Evolutionary conservation across 2,113 vertebrate species (phyloP).

Genomic region (Pogona vitticeps): DNA sequence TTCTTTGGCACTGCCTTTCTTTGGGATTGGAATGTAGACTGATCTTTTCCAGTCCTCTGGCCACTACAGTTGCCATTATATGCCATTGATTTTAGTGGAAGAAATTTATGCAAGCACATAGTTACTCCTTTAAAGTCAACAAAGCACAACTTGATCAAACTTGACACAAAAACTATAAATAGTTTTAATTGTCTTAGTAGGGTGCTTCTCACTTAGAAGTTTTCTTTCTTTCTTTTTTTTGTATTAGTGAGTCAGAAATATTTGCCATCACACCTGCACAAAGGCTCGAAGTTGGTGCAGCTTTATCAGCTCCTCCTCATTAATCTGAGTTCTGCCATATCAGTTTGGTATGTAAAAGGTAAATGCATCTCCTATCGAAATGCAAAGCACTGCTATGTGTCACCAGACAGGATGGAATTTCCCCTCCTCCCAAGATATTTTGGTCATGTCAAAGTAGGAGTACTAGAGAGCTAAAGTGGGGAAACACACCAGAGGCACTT

Average conservation of each 20-base stretch:
- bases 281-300: not conserved
- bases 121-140: not conserved
- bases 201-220: not conserved
- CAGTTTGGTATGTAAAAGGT: slow-evolving; percentile 2
- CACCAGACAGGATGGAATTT: slow-evolving; percentile 1
- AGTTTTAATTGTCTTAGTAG: no score
- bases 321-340: not conserved
- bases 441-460: not conserved
- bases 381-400: not conserved
- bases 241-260: not conserved
- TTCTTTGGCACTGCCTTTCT: no score
- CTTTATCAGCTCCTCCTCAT: not conserved
- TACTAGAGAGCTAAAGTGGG: slow-evolving; percentile 31
- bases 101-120: not conserved
- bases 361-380: not conserved
- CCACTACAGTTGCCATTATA: no score
- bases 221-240: not conserved
- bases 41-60: no score
- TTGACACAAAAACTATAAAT: not conserved
- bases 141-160: not conserved
- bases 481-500: slow-evolving; percentile 24
- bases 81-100: not conserved
- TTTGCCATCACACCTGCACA: not conserved
- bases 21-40: no score
- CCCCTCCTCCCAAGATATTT: slow-evolving; percentile 33